These are phyloP conservation scores for Drosophila nr. perissopoda DNA, from an alignment of 2,888 invertebrate species.

Conservation along the genomic window DNA sequence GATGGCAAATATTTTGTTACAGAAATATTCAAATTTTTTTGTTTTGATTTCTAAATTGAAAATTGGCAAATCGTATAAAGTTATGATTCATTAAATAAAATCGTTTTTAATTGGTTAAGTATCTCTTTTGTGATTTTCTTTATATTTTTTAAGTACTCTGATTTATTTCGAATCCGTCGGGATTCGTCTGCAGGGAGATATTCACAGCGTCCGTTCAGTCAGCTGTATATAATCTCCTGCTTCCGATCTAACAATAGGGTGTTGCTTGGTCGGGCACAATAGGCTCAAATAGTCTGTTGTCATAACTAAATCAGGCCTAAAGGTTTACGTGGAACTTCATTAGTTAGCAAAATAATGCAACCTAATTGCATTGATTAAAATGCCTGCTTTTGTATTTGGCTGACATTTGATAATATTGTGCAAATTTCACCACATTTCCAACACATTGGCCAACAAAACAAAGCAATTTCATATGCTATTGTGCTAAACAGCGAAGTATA, in stretches of 20 bases:
- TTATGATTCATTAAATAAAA: background rate
- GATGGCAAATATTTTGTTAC: background rate
- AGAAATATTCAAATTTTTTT: background rate
- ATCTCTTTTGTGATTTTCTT: background rate
- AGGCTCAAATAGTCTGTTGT: background rate
- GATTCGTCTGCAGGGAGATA: background rate
- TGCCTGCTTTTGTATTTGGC: background rate
- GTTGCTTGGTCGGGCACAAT: background rate
- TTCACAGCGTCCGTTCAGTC: background rate
- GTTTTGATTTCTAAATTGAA: too few relatives aligned
- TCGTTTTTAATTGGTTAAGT: background rate
- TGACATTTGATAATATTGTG: background rate
- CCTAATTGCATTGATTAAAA: slow-evolving; percentile 12
- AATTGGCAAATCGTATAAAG: too few relatives aligned
- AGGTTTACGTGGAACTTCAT: background rate
- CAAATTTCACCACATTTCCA: background rate
- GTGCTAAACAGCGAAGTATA: background rate
- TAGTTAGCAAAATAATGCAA: background rate
- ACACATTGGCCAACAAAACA: slow-evolving; percentile 8
- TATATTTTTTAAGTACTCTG: background rate
- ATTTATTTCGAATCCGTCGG: background rate
- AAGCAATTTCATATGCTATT: slow-evolving; percentile 3
- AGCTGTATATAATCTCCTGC: background rate
- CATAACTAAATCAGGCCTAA: background rate
- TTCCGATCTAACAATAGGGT: background rate